Evolutionary conservation across 2,113 vertebrate genomes (phyloP).

Genomic region (Scomber scombrus): DNA sequence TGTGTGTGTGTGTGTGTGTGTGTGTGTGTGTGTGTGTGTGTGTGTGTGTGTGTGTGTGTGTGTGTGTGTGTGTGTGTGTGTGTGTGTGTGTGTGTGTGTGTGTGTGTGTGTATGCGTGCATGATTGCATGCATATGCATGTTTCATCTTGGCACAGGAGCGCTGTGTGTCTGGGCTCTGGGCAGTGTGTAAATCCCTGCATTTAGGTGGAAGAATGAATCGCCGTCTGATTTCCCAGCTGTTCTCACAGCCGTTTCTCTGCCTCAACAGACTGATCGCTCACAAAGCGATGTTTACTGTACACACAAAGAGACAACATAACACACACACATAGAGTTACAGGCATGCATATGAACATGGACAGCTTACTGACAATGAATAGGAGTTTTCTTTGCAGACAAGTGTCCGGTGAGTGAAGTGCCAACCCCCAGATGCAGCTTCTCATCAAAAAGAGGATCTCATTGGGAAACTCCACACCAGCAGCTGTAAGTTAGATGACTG

Average conservation of each 20-base stretch:
- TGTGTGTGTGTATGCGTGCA: conserved; percentile 45
- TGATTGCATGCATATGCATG: conserved; percentile 76
- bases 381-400: conserved; percentile 44
- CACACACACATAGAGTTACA: conserved; percentile 13
- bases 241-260: conserved; percentile 58
- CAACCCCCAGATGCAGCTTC: conserved; percentile 54
- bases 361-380: conserved; percentile 31
- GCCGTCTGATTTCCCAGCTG: conserved; percentile 72
- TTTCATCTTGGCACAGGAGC: conserved; percentile 62
- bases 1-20: not conserved
- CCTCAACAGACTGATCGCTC: conserved; percentile 26
- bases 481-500: conserved; percentile 75
- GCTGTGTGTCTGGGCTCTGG: conserved; percentile 66
- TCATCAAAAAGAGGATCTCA: conserved; percentile 58
- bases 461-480: conserved; percentile 66
- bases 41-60: conserved; percentile 51
- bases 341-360: conserved; percentile 7
- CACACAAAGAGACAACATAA: conserved; percentile 14
- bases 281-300: conserved; percentile 62
- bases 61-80: not conserved
- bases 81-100: not conserved
- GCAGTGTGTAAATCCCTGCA: conserved; percentile 64
- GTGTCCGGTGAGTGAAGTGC: conserved; percentile 49
- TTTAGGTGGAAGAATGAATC: conserved; percentile 63
- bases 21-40: conserved; percentile 32